A percentile compares a stretch with the other conserved stretches of the same genome.
phyloP scores from a whole-genome alignment of 2,113 vertebrate genomes.

The Anas platyrhynchos region DNA sequence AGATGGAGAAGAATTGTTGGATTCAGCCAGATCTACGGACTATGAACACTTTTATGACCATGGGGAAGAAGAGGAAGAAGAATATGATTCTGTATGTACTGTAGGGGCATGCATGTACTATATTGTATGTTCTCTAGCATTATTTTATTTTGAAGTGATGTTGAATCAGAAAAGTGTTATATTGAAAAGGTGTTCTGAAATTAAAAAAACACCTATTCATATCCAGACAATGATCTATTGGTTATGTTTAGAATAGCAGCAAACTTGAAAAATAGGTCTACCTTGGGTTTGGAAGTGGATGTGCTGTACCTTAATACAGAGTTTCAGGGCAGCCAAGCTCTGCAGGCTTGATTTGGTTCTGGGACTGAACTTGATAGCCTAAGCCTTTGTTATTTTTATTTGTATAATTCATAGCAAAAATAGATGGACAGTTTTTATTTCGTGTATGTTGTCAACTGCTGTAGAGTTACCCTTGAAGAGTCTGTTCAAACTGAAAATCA shows the following conservation, averaged over 20 bases:
- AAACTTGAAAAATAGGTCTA: not conserved
- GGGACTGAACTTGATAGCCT: not conserved
- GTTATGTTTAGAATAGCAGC: not conserved
- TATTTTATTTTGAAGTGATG: not conserved
- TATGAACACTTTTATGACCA: conserved; percentile 85
- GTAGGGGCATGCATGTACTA: not conserved
- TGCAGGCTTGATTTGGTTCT: not conserved
- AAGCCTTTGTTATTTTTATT: not conserved
- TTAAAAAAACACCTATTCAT: not conserved
- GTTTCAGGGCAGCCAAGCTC: not conserved
- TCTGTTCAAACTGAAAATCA: too few relatives aligned
- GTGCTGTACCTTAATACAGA: not conserved
- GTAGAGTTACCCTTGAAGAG: not conserved
- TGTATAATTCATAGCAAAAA: not conserved
- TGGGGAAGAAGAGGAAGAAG: conserved; percentile 86
- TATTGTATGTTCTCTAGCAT: not conserved
- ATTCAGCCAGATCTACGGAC: conserved; percentile 75
- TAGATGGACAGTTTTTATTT: not conserved
- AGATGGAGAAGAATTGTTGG: conserved; percentile 83
- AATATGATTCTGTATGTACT: conserved; percentile 88
- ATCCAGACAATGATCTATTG: not conserved
- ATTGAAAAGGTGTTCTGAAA: not conserved
- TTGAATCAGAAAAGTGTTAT: not conserved
- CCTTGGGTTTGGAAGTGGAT: not conserved
- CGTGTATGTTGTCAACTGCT: not conserved